These are phyloP conservation scores for Lathronympha strigana DNA, from an alignment of 2,888 invertebrate genomes.

Conservation along the genomic window DNA sequence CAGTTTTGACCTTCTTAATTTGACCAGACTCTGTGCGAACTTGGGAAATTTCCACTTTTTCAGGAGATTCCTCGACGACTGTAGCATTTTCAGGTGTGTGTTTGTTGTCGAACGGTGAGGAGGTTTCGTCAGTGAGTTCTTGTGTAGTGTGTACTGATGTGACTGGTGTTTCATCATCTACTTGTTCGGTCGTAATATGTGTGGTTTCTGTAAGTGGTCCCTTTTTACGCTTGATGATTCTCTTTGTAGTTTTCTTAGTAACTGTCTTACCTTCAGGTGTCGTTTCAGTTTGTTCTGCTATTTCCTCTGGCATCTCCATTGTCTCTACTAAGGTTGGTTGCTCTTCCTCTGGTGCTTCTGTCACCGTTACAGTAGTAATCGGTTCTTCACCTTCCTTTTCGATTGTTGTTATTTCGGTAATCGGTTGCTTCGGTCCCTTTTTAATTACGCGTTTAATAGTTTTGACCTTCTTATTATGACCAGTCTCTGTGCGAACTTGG, in stretches of 20 bases:
- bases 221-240: conserved; percentile 49
- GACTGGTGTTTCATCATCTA: conserved; percentile 36
- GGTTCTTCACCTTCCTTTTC: conserved; percentile 66
- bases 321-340: conserved; percentile 46
- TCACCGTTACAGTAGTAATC: conserved; percentile 57
- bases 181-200: conserved; percentile 46
- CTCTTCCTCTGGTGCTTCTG: conserved; percentile 50
- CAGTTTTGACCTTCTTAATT: no score
- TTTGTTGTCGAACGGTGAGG: conserved; percentile 49
- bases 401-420: conserved; percentile 75
- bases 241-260: conserved; percentile 37
- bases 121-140: conserved; percentile 52
- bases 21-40: no score
- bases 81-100: conserved; percentile 16
- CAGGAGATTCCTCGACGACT: background rate
- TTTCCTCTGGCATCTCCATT: conserved; percentile 45
- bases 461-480: conserved; percentile 30
- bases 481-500: conserved; percentile 32
- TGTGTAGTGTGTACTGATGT: background rate
- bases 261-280: conserved; percentile 12
- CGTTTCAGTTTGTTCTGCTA: background rate
- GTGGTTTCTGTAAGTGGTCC: conserved; percentile 55
- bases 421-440: conserved; percentile 70
- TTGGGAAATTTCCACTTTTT: background rate
- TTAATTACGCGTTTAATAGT: conserved; percentile 38